Evolutionary conservation across 2,797 vertebrate species (phyloP).

Genomic region (Syngnathus rostellatus): DNA sequence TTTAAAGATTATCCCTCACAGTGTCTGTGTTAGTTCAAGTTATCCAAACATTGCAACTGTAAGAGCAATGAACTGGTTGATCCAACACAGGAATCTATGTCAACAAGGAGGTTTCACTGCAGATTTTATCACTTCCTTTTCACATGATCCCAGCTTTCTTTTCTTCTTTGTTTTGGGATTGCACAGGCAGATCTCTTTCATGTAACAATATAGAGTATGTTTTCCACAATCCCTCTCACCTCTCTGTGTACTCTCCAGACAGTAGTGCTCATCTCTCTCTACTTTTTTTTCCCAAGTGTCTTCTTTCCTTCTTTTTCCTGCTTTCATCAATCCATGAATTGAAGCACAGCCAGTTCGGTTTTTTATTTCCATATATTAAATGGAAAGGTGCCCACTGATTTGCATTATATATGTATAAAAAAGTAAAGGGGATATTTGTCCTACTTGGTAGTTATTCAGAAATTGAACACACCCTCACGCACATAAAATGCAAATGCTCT

Average conservation of each 20-base stretch:
- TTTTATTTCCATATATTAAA: background rate
- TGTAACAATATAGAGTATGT: background rate
- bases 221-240: background rate
- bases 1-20: background rate
- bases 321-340: background rate
- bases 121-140: background rate
- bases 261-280: background rate
- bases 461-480: constrained; percentile 1
- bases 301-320: no score
- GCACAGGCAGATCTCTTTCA: background rate
- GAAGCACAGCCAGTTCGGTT: background rate
- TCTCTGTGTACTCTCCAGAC: background rate
- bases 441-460: background rate
- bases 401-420: background rate
- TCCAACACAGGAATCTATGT: background rate
- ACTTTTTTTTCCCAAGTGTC: background rate
- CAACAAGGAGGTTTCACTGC: background rate
- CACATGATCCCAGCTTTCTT: background rate
- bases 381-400: background rate
- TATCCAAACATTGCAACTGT: background rate
- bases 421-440: background rate
- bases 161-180: background rate
- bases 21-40: background rate
- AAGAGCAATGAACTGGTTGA: background rate
- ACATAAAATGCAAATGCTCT: background rate